Base-by-base conservation (phyloP, 2,113 vertebrate species). In the Martes martes region DNA sequence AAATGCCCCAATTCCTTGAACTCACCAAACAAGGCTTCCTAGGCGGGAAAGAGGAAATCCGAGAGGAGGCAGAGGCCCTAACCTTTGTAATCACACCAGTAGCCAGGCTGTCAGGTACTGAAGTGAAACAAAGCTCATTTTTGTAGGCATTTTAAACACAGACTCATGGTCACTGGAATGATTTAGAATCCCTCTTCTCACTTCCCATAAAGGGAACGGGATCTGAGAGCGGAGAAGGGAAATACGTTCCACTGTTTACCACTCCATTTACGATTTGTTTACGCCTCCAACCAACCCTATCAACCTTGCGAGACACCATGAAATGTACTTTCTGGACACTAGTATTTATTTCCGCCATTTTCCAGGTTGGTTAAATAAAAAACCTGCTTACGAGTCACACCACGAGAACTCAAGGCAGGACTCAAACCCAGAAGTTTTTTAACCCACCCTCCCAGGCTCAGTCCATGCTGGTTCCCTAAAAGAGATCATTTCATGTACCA, bases 101-200 rank as follows among this genome's bases (percentile, higher is more conserved):
- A 80, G 33, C 89, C 71, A 93, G 28, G 26, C 28, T 0, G 11
- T 89, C 73, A 86, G 67, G 93, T 23, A 69, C 0, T 45, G 26
- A 91, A 50, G n/a, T 26, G 59, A 95, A 86, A 85, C 71, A 93
- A 89, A 94, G 50, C 61, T 95, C 80, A 81, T 92, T 98, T 97
- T 89, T 91, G 78, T 11, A 94, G 71, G 47, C 83, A 86, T 79
- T 93, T 95, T 96, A 97, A 97, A 89, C 39, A 85, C 39, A 92
- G 47, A 36, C 33, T 95, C 42, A 28, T 6, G 6, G 13, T 79
- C 89, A 86, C 63, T n/a, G 7, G 47, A 89, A 92, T 85, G 67
- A 95, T 85, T 73, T 67, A 93, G n/a, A 94, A 42, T 47, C 45
- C 61, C 39, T 65, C 65, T 83, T 95, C 47, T 74, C 79, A 63